phyloP scores from a whole-genome alignment of 2,113 vertebrate genomes.

The Phrynosoma blainvillii region DNA sequence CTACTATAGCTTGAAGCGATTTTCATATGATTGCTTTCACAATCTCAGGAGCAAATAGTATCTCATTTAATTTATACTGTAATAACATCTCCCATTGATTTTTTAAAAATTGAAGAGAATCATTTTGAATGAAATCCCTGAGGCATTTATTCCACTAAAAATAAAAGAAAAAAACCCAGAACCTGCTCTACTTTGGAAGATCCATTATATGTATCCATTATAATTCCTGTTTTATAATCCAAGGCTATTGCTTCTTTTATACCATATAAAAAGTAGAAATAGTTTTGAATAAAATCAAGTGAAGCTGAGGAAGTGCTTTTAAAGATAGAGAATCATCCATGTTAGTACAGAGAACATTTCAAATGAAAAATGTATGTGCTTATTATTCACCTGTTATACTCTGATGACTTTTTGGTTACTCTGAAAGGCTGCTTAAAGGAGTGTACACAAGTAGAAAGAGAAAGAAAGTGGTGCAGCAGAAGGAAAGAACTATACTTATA shows the following conservation, averaged over 20 bases:
- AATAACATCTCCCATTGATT: constrained; percentile 79
- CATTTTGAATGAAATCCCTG: constrained; percentile 70
- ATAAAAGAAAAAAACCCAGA: background rate
- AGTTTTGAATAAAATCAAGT: background rate
- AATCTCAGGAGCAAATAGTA: constrained; percentile 66
- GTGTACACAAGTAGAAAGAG: background rate
- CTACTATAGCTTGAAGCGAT: constrained; percentile 28
- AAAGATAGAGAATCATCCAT: background rate
- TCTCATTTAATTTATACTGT: constrained; percentile 74
- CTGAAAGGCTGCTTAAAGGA: no score
- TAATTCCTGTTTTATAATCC: background rate
- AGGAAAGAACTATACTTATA: background rate
- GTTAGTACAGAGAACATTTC: background rate
- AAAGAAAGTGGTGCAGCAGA: no score
- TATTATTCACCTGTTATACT: background rate
- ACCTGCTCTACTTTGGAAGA: constrained; percentile 33
- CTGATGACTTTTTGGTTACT: background rate
- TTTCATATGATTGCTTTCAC: constrained; percentile 56
- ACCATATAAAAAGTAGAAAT: background rate
- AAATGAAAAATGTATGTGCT: no score
- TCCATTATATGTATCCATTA: background rate
- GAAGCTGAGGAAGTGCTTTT: constrained; percentile 11
- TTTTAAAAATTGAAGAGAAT: constrained; percentile 78
- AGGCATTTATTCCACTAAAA: constrained; percentile 64
- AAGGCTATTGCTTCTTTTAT: constrained; percentile 10